Percentiles rank a stretch among this genome's conserved stretches.
Conservation (phyloP, 2,797 vertebrate genomes). For the Chromis chromis region DNA sequence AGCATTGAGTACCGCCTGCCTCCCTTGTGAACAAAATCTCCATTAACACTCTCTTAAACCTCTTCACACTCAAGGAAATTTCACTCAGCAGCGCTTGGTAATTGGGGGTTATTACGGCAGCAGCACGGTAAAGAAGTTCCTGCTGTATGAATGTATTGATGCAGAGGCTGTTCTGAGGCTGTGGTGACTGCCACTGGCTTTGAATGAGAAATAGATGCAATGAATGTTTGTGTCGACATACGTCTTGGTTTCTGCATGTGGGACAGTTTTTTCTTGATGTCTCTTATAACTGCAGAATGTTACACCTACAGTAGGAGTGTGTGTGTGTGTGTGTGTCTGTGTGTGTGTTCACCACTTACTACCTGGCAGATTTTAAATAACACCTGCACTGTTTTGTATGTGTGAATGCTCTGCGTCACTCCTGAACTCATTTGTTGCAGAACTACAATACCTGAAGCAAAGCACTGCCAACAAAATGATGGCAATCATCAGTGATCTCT, state of each 20-base stretch:
- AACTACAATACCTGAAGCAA: not conserved
- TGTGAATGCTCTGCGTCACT: not conserved
- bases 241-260: too few species aligned
- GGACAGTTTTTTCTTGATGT: too few species aligned
- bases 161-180: not conserved
- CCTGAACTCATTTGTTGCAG: not conserved
- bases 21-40: slow-evolving; percentile 41
- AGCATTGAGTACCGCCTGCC: slow-evolving; percentile 29
- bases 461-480: too few species aligned
- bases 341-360: not conserved
- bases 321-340: too few species aligned
- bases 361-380: not conserved
- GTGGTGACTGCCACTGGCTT: too few species aligned
- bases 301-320: not conserved
- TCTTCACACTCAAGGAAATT: slow-evolving; percentile 22
- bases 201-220: too few species aligned
- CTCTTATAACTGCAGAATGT: not conserved
- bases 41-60: slow-evolving; percentile 46
- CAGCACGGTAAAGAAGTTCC: not conserved
- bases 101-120: slow-evolving; percentile 8
- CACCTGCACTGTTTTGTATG: not conserved
- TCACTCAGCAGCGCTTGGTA: slow-evolving; percentile 6
- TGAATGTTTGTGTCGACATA: too few species aligned
- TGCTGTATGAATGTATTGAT: not conserved
- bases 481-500: slow-evolving; percentile 7